A percentile compares a stretch with the other conserved stretches of the same genome.
phyloP scores from a whole-genome alignment of 1,140 invertebrate species.

The Pogonognathellus flavescens region DNA sequence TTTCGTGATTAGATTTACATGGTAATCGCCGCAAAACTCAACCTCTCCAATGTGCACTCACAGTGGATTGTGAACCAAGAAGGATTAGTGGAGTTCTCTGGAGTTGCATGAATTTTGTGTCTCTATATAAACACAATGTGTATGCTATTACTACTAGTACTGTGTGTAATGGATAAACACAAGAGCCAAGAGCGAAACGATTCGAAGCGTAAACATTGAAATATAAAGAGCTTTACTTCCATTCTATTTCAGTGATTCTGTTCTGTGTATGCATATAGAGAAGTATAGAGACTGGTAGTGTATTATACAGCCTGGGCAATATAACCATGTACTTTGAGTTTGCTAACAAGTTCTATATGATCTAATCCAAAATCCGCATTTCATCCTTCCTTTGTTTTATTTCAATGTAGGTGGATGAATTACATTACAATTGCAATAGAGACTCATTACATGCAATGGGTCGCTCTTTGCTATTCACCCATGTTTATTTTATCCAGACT shows the following conservation, averaged over 20 bases:
- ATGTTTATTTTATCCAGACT: conserved; percentile 29
- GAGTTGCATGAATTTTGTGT: too few species aligned
- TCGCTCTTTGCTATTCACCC: background rate
- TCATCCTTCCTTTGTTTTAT: conserved; percentile 45
- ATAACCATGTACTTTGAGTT: too few species aligned
- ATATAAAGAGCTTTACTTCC: background rate
- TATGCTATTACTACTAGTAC: background rate
- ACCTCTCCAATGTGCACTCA: too few species aligned
- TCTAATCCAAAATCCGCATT: conserved; percentile 28
- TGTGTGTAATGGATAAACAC: background rate
- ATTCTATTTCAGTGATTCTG: background rate
- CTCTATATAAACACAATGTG: too few species aligned
- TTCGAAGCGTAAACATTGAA: conserved; percentile 36
- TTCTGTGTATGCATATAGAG: background rate
- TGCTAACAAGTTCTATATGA: background rate
- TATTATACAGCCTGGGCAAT: too few species aligned
- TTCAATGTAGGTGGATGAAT: background rate
- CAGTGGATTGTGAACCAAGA: too few species aligned
- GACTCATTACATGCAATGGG: background rate
- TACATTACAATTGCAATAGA: background rate
- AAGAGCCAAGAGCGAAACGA: background rate
- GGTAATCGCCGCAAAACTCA: background rate
- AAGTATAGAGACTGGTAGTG: too few species aligned
- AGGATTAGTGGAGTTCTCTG: too few species aligned
- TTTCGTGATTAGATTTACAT: conserved; percentile 28